Evolutionary conservation across 2,797 vertebrate genomes (phyloP), one percentile per base, ranked within the genome.

Genomic region (Macrochelys suwanniensis): DNA sequence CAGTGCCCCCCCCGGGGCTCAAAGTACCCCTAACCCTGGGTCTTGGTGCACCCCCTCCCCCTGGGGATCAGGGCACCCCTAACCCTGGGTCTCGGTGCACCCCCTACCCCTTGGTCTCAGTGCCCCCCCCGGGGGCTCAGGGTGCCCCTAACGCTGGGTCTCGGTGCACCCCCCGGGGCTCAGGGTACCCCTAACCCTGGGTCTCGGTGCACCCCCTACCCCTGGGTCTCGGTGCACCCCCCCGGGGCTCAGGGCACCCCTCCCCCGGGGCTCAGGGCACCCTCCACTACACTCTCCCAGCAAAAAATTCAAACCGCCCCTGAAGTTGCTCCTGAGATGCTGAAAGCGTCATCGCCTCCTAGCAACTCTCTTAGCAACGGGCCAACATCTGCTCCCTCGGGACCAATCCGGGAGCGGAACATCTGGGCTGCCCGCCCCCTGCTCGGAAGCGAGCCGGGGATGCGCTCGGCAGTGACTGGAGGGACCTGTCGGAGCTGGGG

Each of bases 321-420:
- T 92, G 97, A 96, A 97, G 98, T 97, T 96, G 97, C 97, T 97
- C 97, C 86, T 45, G 97, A 98, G 98, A 98, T 96, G 97, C 97
- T 94, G 97, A 95, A 94, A 97, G 98, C 99, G 99, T 99, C 99
- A 99, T 98, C 92, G 96, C 98, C 96, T 98, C 99, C 97, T 98
- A 98, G 99, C 98, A 98, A 98, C 99, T 98, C 98, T 98, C 99
- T 98, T 99, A 99, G 99, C 99, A 99, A 99, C 99, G 98, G 96
- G 97, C 97, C 98, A 99, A 98, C 99, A 99, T 98, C 99, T 98
- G 98, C 98, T 99, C 98, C 98, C 96, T 84, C 96, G 96, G 98
- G 98, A 98, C 99, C 99, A 99, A 99, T 99, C 97, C 98, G 98
- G 95, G 97, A 74, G 26, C 95, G 97, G 97, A 93, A 94, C 98